phyloP scores from a whole-genome alignment of 2,113 vertebrate genomes.

The Megaceryle torquata region DNA sequence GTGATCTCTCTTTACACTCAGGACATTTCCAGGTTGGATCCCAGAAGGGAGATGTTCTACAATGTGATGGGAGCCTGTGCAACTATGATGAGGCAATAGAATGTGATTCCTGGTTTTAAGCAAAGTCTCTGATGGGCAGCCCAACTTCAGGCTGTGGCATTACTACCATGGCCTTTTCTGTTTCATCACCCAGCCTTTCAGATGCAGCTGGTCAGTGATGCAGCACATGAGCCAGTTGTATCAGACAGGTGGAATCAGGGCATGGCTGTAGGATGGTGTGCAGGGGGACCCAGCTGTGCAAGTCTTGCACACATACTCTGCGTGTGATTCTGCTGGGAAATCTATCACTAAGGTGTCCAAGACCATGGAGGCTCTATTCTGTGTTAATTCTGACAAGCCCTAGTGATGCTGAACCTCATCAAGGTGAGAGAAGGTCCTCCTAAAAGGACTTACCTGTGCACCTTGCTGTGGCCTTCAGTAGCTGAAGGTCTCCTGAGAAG shows the following conservation, averaged over 20 bases:
- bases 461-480: not conserved
- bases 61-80: not conserved
- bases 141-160: not conserved
- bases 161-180: not conserved
- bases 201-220: not conserved
- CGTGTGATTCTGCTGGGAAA: not conserved
- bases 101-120: not conserved
- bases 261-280: not conserved
- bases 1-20: not conserved
- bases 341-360: not conserved
- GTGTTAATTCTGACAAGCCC: not conserved
- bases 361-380: not conserved
- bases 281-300: not conserved
- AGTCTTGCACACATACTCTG: not conserved
- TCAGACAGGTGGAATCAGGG: not conserved
- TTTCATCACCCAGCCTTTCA: not conserved
- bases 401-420: not conserved
- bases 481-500: not conserved
- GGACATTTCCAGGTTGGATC: not conserved
- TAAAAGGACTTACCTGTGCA: not conserved
- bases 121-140: not conserved
- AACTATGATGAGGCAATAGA: not conserved
- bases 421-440: not conserved
- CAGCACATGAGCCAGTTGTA: not conserved
- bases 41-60: not conserved